Evolutionary conservation across 2,797 vertebrate genomes (phyloP).

Genomic region (Sciurus carolinensis): DNA sequence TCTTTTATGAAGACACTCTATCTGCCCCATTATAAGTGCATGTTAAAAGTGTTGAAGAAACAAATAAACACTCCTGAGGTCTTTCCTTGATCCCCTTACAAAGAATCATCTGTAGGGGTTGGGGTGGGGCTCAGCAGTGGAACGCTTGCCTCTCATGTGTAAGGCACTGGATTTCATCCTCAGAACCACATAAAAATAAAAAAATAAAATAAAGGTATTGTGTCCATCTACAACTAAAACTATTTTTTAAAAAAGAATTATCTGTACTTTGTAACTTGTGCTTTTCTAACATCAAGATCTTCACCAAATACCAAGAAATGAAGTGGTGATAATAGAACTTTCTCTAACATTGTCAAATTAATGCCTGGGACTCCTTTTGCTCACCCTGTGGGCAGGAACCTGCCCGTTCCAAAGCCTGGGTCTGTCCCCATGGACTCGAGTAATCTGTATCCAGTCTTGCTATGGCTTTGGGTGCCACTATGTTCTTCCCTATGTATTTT

Average conservation of each 20-base stretch:
- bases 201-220: no score
- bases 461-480: background rate
- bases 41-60: background rate
- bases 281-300: background rate
- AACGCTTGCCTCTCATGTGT: no score
- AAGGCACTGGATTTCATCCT: no score
- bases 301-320: background rate
- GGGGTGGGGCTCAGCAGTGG: no score
- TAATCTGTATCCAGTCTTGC: background rate
- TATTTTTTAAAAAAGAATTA: background rate
- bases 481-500: background rate
- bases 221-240: no score
- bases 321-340: background rate
- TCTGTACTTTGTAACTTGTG: background rate
- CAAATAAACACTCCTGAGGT: background rate
- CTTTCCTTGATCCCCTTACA: background rate
- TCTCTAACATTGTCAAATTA: background rate
- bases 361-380: background rate
- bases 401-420: background rate
- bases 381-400: background rate
- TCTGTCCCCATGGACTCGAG: background rate
- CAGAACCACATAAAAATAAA: no score
- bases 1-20: background rate
- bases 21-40: background rate
- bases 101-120: background rate